phyloP scores from a whole-genome alignment of 2,888 invertebrate species.

The Stenurella melanura region DNA sequence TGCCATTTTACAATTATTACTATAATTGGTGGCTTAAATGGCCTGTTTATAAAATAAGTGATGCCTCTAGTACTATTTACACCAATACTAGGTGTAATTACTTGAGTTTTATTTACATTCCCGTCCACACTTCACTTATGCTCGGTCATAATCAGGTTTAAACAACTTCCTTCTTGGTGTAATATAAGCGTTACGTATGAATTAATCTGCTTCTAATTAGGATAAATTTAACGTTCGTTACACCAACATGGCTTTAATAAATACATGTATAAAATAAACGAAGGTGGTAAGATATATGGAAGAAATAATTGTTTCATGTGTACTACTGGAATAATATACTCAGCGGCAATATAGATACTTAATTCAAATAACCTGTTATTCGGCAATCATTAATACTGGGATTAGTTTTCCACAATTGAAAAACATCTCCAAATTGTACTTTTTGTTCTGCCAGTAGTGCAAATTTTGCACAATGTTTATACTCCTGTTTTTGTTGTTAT shows the following conservation, averaged over 20 bases:
- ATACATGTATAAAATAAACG: neutral
- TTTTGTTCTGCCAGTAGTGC: too few relatives aligned
- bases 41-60: constrained; percentile 4
- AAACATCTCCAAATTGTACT: too few relatives aligned
- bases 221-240: constrained; percentile 18
- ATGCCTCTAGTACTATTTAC: constrained; percentile 16
- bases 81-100: constrained; percentile 2
- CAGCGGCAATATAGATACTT: too few relatives aligned
- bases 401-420: too few relatives aligned
- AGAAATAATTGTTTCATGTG: neutral
- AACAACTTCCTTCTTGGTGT: constrained; percentile 25
- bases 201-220: constrained; percentile 24
- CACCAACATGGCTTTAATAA: constrained; percentile 12
- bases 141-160: constrained; percentile 27
- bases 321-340: too few relatives aligned
- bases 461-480: too few relatives aligned
- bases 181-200: constrained; percentile 18
- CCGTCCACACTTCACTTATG: constrained; percentile 27
- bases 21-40: neutral
- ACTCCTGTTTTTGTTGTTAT: too few relatives aligned
- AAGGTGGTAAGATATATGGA: neutral
- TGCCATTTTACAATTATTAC: neutral
- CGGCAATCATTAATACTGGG: too few relatives aligned
- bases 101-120: constrained; percentile 12
- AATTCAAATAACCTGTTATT: too few relatives aligned